Percentiles rank a stretch among this genome's conserved stretches.
These are phyloP conservation scores for Orthosia incerta DNA, from an alignment of 2,888 invertebrate genomes.

Conservation along the genomic window DNA sequence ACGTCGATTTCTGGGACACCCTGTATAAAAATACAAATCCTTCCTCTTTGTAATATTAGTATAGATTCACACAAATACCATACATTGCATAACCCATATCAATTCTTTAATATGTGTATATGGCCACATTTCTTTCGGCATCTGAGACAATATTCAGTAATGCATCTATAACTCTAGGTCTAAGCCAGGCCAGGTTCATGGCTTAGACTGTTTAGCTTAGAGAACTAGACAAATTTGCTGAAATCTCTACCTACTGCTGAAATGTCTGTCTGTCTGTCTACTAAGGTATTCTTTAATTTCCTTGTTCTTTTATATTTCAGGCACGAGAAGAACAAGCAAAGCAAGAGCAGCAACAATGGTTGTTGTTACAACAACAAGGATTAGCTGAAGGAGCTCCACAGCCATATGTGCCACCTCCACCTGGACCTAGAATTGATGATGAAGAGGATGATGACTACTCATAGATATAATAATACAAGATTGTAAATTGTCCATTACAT, in stretches of 20 bases:
- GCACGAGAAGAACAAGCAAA: conserved; percentile 98
- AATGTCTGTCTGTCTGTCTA: no score
- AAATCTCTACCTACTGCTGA: no score
- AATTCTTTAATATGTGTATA: no score
- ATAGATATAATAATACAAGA: conserved; percentile 65
- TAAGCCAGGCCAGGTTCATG: neutral
- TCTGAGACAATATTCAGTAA: no score
- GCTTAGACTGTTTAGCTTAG: no score
- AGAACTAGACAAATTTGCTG: no score
- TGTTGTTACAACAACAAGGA: conserved; percentile 93
- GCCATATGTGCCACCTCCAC: conserved; percentile 84
- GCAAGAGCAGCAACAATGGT: conserved; percentile 98
- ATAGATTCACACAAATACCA: neutral
- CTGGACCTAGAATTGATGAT: conserved; percentile 81
- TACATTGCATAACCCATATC: neutral
- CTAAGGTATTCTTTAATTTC: neutral
- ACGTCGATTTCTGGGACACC: no score
- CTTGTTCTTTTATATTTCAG: conserved; percentile 67
- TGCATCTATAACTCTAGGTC: neutral
- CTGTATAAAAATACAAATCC: no score
- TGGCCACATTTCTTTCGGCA: no score
- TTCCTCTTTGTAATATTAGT: no score
- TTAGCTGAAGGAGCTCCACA: conserved; percentile 81
- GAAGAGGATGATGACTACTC: conserved; percentile 90
- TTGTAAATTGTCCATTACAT: conserved; percentile 11